phyloP scores from a whole-genome alignment of 2,888 invertebrate genomes.

The Oeneis ivallda region DNA sequence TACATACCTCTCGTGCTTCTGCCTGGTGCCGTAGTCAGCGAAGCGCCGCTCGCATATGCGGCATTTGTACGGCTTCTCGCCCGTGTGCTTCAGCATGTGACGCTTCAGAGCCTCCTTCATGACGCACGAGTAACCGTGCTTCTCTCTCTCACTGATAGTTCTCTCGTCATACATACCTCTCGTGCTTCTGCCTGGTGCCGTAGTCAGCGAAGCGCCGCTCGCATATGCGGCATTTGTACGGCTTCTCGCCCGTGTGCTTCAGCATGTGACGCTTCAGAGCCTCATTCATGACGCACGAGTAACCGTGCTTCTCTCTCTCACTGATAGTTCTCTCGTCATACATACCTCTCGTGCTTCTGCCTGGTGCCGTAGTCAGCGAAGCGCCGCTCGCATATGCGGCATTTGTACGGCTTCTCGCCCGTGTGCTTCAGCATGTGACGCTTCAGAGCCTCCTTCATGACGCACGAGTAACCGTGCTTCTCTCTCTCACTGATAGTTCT shows the following conservation, averaged over 20 bases:
- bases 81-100: conserved; percentile 72
- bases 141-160: too few relatives aligned
- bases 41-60: conserved; percentile 69
- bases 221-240: conserved; percentile 70
- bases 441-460: conserved; percentile 64
- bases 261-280: conserved; percentile 71
- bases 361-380: conserved; percentile 46
- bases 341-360: too few relatives aligned
- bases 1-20: conserved; percentile 69
- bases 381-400: conserved; percentile 67
- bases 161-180: too few relatives aligned
- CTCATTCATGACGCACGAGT: conserved; percentile 63
- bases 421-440: conserved; percentile 73
- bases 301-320: conserved; percentile 49
- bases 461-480: conserved; percentile 27
- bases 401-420: conserved; percentile 68
- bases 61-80: conserved; percentile 68
- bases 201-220: conserved; percentile 59
- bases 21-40: conserved; percentile 67
- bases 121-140: conserved; percentile 65
- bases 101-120: conserved; percentile 66
- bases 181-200: too few relatives aligned
- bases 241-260: conserved; percentile 67
- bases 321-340: too few relatives aligned
- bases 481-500: too few relatives aligned